A percentile compares a stretch with the other conserved stretches of the same genome.
Conservation (phyloP, 2,888 invertebrate genomes). For the Andricus curvator region DNA sequence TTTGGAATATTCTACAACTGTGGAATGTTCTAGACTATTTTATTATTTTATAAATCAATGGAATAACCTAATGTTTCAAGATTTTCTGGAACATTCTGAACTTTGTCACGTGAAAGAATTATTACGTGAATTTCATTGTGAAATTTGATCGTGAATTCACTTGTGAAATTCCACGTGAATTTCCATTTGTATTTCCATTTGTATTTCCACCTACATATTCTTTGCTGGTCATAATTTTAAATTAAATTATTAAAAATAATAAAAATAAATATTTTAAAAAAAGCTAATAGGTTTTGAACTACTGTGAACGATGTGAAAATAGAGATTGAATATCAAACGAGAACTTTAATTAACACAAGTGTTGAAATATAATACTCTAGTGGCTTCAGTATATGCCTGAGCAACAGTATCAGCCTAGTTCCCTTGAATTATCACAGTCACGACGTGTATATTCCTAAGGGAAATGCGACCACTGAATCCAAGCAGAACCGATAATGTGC, state of each 20-base stretch:
- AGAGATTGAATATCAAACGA: background rate
- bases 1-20: too few species aligned
- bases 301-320: background rate
- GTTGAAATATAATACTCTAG: slow-evolving; percentile 51
- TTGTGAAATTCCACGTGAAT: too few species aligned
- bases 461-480: slow-evolving; percentile 64
- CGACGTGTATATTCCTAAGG: slow-evolving; percentile 62
- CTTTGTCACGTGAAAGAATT: too few species aligned
- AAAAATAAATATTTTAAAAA: too few species aligned
- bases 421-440: slow-evolving; percentile 65
- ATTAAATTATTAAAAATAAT: background rate
- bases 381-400: slow-evolving; percentile 43
- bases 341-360: slow-evolving; percentile 2
- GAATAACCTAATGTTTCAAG: too few species aligned
- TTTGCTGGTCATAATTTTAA: background rate
- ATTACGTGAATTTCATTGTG: too few species aligned
- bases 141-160: too few species aligned
- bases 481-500: slow-evolving; percentile 66
- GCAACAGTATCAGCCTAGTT: slow-evolving; percentile 41
- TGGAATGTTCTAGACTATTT: too few species aligned
- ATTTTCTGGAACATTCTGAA: too few species aligned
- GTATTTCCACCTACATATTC: too few species aligned
- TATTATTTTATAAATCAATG: too few species aligned
- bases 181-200: too few species aligned
- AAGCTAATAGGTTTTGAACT: background rate